A percentile compares a stretch with the other conserved stretches of the same genome.
Conservation (phyloP, 2,113 vertebrate species). For the Psophia crepitans region DNA sequence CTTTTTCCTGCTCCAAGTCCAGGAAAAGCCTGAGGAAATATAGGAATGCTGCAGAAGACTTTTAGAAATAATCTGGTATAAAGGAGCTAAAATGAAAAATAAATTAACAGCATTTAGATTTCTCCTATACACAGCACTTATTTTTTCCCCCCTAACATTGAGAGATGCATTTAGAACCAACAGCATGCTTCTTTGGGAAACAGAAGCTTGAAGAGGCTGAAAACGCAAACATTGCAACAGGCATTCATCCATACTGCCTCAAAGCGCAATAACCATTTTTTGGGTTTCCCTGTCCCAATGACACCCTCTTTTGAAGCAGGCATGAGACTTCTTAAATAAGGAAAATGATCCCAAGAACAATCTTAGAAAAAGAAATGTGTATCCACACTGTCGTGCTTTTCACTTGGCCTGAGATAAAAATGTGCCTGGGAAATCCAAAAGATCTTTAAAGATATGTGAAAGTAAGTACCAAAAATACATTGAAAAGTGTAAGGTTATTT, state of each 20-base stretch:
- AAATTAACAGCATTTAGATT: neutral
- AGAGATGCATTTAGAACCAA: neutral
- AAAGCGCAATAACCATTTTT: neutral
- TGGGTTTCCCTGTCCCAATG: neutral
- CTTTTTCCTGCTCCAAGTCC: neutral
- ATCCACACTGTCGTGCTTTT: accelerated
- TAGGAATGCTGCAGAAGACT: neutral
- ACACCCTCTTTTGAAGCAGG: neutral
- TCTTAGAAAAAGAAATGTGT: neutral
- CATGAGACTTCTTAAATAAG: neutral
- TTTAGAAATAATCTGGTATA: neutral
- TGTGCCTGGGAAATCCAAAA: neutral
- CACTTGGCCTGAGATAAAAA: neutral
- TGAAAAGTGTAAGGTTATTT: neutral
- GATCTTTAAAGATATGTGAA: neutral
- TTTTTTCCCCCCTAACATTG: accelerated
- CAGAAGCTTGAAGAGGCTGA: neutral
- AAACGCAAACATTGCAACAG: neutral
- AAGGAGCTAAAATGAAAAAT: neutral
- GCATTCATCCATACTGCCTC: neutral
- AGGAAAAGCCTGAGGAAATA: neutral
- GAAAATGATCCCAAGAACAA: neutral
- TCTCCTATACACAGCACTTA: neutral
- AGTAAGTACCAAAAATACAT: neutral
- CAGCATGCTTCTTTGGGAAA: neutral